Conservation (phyloP, 1,140 invertebrate species). For the Centruroides vittatus region DNA sequence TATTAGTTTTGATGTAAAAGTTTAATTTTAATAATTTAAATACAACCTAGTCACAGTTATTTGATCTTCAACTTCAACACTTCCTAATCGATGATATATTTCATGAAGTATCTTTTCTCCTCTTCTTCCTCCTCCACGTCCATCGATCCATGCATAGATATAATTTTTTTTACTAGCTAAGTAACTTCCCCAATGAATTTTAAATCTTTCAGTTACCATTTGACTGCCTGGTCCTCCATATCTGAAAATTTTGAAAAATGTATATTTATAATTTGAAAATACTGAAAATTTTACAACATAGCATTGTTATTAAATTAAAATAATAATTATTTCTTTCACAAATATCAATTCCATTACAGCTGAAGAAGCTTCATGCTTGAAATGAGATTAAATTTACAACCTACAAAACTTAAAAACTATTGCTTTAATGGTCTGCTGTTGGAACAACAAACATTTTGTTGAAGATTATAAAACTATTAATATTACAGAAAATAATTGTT, state of each 20-base stretch:
- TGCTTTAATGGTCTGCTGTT: too few species aligned
- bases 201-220: slow-evolving; percentile 56
- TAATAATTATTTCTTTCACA: too few species aligned
- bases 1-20: too few species aligned
- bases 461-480: too few species aligned
- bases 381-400: too few species aligned
- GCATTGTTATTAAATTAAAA: slow-evolving; percentile 3
- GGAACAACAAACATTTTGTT: too few species aligned
- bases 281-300: too few species aligned
- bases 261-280: too few species aligned
- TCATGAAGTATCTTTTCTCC: slow-evolving; percentile 67
- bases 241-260: not conserved
- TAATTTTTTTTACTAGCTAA: slow-evolving; percentile 25
- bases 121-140: slow-evolving; percentile 70
- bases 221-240: slow-evolving; percentile 80
- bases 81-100: slow-evolving; percentile 67
- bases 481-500: too few species aligned
- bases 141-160: slow-evolving; percentile 68
- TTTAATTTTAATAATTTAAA: not conserved
- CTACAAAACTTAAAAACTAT: too few species aligned
- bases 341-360: too few species aligned
- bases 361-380: too few species aligned
- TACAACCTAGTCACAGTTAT: slow-evolving; percentile 71
- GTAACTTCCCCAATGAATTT: slow-evolving; percentile 28
- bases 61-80: slow-evolving; percentile 76